phyloP scores from a whole-genome alignment of 2,797 vertebrate genomes.

The Gallirallus australis region DNA sequence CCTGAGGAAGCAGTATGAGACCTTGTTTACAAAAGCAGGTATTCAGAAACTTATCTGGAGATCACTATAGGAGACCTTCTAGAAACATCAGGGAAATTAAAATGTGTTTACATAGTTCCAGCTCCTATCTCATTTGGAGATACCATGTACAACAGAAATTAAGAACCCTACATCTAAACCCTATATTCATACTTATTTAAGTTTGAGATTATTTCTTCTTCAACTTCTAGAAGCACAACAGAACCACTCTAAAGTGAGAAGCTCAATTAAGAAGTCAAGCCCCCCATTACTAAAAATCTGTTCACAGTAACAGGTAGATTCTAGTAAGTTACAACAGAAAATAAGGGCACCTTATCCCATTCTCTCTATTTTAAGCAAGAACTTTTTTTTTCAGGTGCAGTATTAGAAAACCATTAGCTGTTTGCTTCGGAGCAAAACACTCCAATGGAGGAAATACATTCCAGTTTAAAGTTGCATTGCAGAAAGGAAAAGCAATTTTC shows the following conservation, averaged over 20 bases:
- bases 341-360: background rate
- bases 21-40: background rate
- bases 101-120: background rate
- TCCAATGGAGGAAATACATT: background rate
- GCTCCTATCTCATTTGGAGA: background rate
- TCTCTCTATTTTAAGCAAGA: background rate
- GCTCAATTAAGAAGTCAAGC: background rate
- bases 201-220: background rate
- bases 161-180: background rate
- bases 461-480: background rate
- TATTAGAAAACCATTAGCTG: background rate
- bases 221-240: background rate
- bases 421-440: background rate
- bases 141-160: background rate
- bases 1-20: slow-evolving; percentile 2
- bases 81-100: background rate
- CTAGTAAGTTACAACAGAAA: background rate
- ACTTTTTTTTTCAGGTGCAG: background rate
- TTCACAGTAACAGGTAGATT: background rate
- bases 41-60: background rate
- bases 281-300: background rate
- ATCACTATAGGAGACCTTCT: background rate
- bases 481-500: slow-evolving; percentile 10
- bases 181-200: background rate
- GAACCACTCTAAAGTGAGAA: background rate